A percentile compares a stretch with the other conserved stretches of the same genome.
phyloP scores from a whole-genome alignment of 2,113 vertebrate genomes.

The Archocentrus centrarchus region DNA sequence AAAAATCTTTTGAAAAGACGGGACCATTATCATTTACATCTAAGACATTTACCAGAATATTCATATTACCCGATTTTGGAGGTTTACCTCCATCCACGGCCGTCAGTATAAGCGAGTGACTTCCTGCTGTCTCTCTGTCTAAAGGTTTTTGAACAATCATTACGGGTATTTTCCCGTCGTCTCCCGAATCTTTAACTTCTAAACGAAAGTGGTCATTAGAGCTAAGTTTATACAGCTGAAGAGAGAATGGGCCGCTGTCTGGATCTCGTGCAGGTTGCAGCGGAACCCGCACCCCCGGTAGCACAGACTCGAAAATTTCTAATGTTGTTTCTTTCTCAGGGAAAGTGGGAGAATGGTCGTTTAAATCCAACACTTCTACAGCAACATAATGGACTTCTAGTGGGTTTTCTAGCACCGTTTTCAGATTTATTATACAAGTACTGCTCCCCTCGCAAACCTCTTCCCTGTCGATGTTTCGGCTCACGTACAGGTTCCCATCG shows the following conservation, averaged over 20 bases:
- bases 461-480: conserved; percentile 73
- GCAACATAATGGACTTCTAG: conserved; percentile 73
- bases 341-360: conserved; percentile 77
- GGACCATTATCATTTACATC: conserved; percentile 77
- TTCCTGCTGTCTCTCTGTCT: conserved; percentile 62
- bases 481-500: conserved; percentile 70
- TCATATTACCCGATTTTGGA: conserved; percentile 43
- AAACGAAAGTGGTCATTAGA: conserved; percentile 73
- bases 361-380: conserved; percentile 75
- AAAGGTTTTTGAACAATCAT: conserved; percentile 72
- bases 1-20: conserved; percentile 58
- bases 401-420: conserved; percentile 78
- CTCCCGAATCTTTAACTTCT: conserved; percentile 65
- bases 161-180: conserved; percentile 65
- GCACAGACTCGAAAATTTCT: conserved; percentile 67
- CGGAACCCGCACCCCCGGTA: conserved; percentile 57
- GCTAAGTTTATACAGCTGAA: conserved; percentile 78
- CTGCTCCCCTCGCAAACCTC: conserved; percentile 63
- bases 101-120: conserved; percentile 57
- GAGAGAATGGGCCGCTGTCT: conserved; percentile 61
- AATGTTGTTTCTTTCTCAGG: conserved; percentile 43
- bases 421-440: conserved; percentile 70
- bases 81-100: conserved; percentile 77
- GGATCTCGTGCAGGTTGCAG: conserved; percentile 63
- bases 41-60: conserved; percentile 65